Evolutionary conservation across 2,113 vertebrate genomes (phyloP).

Genomic region (Ifrita kowaldi): DNA sequence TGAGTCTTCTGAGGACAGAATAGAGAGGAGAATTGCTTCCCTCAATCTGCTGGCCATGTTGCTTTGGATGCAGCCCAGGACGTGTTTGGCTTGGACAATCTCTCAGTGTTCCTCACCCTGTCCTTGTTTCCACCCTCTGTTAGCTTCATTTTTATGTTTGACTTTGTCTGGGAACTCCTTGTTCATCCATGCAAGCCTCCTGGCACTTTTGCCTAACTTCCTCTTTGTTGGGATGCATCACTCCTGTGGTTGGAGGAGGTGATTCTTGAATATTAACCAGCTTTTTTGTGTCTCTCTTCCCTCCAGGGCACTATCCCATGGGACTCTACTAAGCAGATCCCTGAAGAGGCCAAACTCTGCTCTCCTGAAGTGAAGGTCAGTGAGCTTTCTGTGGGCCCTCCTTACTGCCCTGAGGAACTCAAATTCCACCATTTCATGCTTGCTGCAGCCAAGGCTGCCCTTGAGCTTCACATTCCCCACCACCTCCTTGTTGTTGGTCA

Average conservation of each 20-base stretch:
- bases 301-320: not conserved
- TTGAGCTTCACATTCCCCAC: not conserved
- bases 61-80: not conserved
- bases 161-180: fast-evolving
- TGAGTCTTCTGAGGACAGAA: not conserved
- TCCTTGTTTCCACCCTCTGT: not conserved
- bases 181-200: not conserved
- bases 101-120: not conserved
- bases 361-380: not conserved
- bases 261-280: not conserved
- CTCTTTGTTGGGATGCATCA: not conserved
- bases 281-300: not conserved
- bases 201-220: not conserved
- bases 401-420: not conserved
- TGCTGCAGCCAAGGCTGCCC: not conserved
- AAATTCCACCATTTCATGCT: not conserved
- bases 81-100: not conserved
- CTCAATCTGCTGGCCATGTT: not conserved
- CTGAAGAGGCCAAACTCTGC: not conserved
- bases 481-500: not conserved
- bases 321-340: not conserved
- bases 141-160: not conserved
- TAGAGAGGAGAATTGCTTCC: not conserved
- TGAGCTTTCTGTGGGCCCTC: not conserved
- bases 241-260: not conserved